Evolutionary conservation across 2,797 vertebrate genomes (phyloP).

Genomic region (Clamator glandarius): DNA sequence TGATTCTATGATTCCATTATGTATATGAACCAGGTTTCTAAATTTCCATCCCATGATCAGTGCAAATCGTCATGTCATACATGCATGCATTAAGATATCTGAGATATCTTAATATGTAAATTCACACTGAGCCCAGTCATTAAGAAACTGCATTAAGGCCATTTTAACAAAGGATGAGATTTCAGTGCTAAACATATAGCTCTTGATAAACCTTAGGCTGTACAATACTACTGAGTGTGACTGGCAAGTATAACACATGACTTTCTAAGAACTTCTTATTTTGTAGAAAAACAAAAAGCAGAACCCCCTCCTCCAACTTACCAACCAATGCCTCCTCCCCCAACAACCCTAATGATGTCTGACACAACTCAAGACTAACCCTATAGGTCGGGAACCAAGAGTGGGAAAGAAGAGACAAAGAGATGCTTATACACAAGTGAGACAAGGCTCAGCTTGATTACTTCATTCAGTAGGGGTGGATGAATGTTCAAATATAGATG

Average conservation of each 20-base stretch:
- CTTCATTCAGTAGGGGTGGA: too few species aligned
- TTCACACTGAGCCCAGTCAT: background rate
- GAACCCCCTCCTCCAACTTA: too few species aligned
- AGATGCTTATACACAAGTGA: too few species aligned
- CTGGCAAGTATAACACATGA: background rate
- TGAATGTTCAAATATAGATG: too few species aligned
- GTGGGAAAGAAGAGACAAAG: too few species aligned
- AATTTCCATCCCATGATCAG: background rate
- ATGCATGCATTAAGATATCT: background rate
- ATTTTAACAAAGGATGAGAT: background rate
- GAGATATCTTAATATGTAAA: background rate
- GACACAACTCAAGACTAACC: too few species aligned
- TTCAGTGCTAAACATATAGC: background rate
- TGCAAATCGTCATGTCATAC: background rate
- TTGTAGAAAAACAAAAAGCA: background rate
- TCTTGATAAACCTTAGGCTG: background rate
- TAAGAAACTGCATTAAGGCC: background rate
- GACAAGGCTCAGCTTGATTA: too few species aligned
- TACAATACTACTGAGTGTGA: background rate
- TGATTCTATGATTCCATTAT: too few species aligned
- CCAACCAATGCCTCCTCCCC: too few species aligned
- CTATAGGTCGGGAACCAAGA: too few species aligned
- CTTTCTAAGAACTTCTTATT: background rate
- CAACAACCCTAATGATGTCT: too few species aligned
- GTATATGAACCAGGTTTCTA: background rate